Base-by-base conservation (phyloP, 2,888 invertebrate species). In the Dolichomitus sp. region DNA sequence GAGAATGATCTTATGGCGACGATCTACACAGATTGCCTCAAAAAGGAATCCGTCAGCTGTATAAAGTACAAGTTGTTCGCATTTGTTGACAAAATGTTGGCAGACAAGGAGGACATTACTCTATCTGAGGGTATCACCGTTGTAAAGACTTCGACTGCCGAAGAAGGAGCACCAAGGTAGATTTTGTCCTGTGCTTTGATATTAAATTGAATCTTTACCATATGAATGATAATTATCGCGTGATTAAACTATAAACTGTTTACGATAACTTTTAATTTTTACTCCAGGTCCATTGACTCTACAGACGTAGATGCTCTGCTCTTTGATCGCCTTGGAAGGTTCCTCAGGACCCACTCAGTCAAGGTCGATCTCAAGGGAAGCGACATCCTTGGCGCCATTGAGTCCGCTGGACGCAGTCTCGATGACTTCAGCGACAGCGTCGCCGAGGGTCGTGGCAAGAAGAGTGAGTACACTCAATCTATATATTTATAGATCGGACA, bases 31-130 rank as follows among this genome's bases (percentile, higher is more conserved):
- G 98, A 98, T 90, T 98, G 98, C 92, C 94, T 97, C 85, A 95
- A 96, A 90, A 98, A 97, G 94, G 97, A 97, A 91, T 97, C 97
- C 37, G 96, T 97, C 87, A 96, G 97, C 93, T 98, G 98, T 93
- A 96, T 98, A 90, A 98, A 97, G 94, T 97, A 97, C 95, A 98
- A 97, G 93, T 96, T 98, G 91, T 97, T 97, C 95, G 96, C 97
- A 27, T 97, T 96, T 94, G 97, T 98, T 87, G 98, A 98, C 94
- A 97, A 97, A 94, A 96, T 97, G 95, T 95, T 97, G 81, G 96
- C 96, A 66, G 96, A 96, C 88, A 97, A 97, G 93, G 97, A 98
- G 90, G 96, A 96, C 83, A 97, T 97, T 91, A 96, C 97, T 9
- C 93, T 98, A 57, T 96, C 97, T 77, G 97, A 98, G 87, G 98